Base-by-base conservation (phyloP, 1,140 invertebrate genomes). In the Drosophila varians region DNA sequence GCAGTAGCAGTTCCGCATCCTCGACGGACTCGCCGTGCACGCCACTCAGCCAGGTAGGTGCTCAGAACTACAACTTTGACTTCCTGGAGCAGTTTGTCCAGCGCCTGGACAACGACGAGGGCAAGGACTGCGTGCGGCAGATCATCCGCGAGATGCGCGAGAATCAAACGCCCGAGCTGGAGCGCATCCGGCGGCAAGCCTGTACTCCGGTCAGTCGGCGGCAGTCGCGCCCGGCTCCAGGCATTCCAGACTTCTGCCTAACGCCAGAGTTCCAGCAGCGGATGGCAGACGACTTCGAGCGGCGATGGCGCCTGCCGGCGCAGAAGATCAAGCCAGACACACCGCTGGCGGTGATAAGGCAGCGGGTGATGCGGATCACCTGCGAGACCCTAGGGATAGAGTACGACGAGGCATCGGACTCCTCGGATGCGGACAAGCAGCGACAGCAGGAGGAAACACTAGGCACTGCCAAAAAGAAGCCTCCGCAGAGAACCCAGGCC, bases 281-380 rank as follows among this genome's bases (percentile, higher is more conserved):
- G 19, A 90, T 90, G 89, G 87, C 84, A 14, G 89, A 90, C 19
- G 86, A 79, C 16, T 88, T 90, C 23, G 89, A 90, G 52, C 68
- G 79, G 0, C 75, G 89, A 19, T 90, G 89, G 89, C 89, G 86
- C 14, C 54, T 90, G 45, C 89, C 89, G 18, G 82, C 73, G 14
- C 75, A 82, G 4, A 89, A 82, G 34, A 66, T 90, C 0, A 84
- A 76, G 40, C 82, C 89, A 1, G 79, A 90, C 43, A 90, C 89
- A 12, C 89, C 89, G 11, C 61, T 90, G 14, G 61, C 83, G n/a
- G 86, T 84, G 12, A 77, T 90, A 5, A 62, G 89, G 47, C 55
- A 75, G 26, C 68, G 89, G 4, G 80, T 90, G 2, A 72, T 90
- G 62, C 68, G 84, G 3, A 83, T 89, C 0, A 90, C 89, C 7